A percentile compares a stretch with the other conserved stretches of the same genome.
These are phyloP conservation scores for Limenitis camilla DNA, from an alignment of 2,888 invertebrate species.

Conservation along the genomic window DNA sequence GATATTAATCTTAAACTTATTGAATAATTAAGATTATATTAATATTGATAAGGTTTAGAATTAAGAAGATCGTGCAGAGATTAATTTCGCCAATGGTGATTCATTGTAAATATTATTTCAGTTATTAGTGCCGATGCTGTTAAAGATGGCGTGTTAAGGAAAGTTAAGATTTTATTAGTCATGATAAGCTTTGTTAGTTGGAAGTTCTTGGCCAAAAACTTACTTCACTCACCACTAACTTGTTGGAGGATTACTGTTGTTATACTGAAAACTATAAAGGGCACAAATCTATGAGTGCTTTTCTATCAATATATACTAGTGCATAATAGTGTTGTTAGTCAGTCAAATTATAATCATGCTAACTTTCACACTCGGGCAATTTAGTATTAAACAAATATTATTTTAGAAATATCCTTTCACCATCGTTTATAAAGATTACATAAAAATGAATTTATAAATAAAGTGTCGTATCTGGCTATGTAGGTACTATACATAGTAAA, in stretches of 20 bases:
- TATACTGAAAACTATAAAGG: conserved; percentile 64
- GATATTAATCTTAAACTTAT: not conserved
- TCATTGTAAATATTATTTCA: conserved; percentile 7
- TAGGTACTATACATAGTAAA: conserved; percentile 57
- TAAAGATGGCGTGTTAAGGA: conserved; percentile 13
- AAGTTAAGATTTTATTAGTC: conserved; percentile 19
- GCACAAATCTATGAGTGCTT: conserved; percentile 65
- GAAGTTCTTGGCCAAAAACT: conserved; percentile 59
- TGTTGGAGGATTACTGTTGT: conserved; percentile 67
- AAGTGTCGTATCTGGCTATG: conserved; percentile 37
- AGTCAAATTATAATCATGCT: conserved; percentile 58
- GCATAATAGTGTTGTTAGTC: conserved; percentile 72
- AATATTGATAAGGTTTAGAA: conserved; percentile 1
- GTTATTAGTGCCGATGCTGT: conserved; percentile 14
- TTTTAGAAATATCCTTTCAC: conserved; percentile 37
- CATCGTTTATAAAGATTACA: conserved; percentile 41
- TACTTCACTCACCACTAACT: conserved; percentile 72
- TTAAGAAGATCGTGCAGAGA: conserved; percentile 9
- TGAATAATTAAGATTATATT: not conserved
- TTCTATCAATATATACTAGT: conserved; percentile 52
- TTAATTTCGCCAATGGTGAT: conserved; percentile 13
- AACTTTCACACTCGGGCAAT: conserved; percentile 57
- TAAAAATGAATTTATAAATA: conserved; percentile 14
- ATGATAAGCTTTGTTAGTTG: conserved; percentile 45
- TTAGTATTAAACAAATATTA: conserved; percentile 65